Percentiles rank a stretch among this genome's conserved stretches.
These are phyloP conservation scores for Enteromius mattozi DNA, from an alignment of 2,797 vertebrate species.

Conservation along the genomic window DNA sequence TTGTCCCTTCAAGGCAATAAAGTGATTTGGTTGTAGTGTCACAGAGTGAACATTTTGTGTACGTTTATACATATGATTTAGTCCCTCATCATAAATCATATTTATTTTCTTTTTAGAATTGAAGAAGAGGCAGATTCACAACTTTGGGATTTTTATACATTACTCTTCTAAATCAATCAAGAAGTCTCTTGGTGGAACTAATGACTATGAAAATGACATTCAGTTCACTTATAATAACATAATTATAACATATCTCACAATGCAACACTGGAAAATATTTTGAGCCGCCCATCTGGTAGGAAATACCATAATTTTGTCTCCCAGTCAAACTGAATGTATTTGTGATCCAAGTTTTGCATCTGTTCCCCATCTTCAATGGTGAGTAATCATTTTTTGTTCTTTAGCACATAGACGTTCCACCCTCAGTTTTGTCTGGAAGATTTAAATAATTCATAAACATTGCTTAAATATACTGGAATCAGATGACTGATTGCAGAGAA, in stretches of 20 bases:
- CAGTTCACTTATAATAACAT: slow-evolving; percentile 6
- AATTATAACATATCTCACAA: slow-evolving; percentile 17
- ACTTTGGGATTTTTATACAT: not conserved
- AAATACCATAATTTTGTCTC: slow-evolving; percentile 15
- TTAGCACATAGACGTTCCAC: not conserved
- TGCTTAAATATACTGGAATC: not conserved
- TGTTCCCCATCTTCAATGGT: slow-evolving; percentile 10
- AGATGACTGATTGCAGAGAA: slow-evolving; percentile 4
- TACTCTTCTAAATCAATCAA: slow-evolving; percentile 14
- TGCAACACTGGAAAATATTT: slow-evolving; percentile 11
- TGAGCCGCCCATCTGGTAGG: not conserved
- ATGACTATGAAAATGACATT: not conserved
- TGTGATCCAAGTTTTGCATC: slow-evolving; percentile 22
- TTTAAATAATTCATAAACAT: slow-evolving; percentile 12
- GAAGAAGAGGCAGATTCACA: not conserved
- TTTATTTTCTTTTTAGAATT: not conserved
- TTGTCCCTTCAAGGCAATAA: not conserved
- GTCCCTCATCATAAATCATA: not conserved
- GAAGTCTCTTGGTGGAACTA: not conserved
- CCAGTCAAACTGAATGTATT: slow-evolving; percentile 3
- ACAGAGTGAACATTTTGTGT: not conserved
- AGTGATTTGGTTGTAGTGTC: slow-evolving; percentile 2
- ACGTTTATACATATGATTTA: not conserved
- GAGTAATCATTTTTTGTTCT: slow-evolving; percentile 2
- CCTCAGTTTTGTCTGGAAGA: slow-evolving; percentile 13